Base-by-base conservation (phyloP, 1,140 invertebrate species). In the Aphis craccivora region DNA sequence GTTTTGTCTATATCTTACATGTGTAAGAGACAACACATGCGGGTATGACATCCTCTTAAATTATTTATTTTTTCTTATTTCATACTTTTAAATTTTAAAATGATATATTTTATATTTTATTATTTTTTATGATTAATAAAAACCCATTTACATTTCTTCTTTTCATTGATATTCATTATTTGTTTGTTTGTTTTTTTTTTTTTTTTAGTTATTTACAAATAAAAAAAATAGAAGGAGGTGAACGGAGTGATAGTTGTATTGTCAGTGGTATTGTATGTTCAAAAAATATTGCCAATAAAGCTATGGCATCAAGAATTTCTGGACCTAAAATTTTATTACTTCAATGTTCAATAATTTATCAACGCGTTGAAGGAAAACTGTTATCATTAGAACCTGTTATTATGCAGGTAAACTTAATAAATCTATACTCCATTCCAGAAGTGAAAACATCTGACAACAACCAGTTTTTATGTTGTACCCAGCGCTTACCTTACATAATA, bases 261-360 rank as follows among this genome's bases (percentile, higher is more conserved):
- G 95, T 99, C 0, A 97, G 97, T 94, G 99, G 99, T 4, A 97
- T 99, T 8, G 98, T 99, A 5, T 98, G 98, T 94, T 97, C 97
- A 30, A 99, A 99, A 96, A 99, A 99, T 95, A 97, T 99, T 0
- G 97, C 98, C 0, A 98, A 99, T 95, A 97, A 98, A 94, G 96
- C 97, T 18, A 99, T 99, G 99, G 96, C 97, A 37, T 97, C 97
- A 3, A 96, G 97, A 94, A 97, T 99, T 51, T 96, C 96, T 0
- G 97, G 98, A 95, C 98, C 99, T 1, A 97, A 97, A 92, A 97
- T 99, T 91, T 95, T 99, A 1, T 95, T 99, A 1, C 95, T 99
- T 14, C 96, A 97, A 94, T 98, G 98, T 93, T 97, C 98, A 8
- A 97, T 99, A 88, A 98, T 98, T 94, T 99, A 99, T 95, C 98